Evolutionary conservation across 2,113 vertebrate genomes (phyloP).

Genomic region (Callithrix jacchus): DNA sequence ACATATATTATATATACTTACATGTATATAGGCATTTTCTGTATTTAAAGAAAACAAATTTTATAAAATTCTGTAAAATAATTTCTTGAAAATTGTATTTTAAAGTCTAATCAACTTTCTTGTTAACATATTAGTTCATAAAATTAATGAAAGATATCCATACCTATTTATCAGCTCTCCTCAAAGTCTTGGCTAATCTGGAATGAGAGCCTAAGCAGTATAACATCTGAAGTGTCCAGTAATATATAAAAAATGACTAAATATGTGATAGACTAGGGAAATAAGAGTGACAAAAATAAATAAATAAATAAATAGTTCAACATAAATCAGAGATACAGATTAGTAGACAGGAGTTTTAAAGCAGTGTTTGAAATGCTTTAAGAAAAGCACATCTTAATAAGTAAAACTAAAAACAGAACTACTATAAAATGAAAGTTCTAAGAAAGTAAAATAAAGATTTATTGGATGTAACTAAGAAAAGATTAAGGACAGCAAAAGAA

Average conservation of each 20-base stretch:
- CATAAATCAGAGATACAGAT: not conserved
- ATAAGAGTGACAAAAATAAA: not conserved
- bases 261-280: not conserved
- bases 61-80: not conserved
- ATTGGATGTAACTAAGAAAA: not conserved
- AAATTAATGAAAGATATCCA: not conserved
- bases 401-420: not conserved
- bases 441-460: not conserved
- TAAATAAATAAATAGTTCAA: not conserved
- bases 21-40: not conserved
- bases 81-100: not conserved
- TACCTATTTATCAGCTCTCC: not conserved
- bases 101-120: not conserved
- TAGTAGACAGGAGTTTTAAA: not conserved
- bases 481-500: not conserved
- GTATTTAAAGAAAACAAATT: not conserved
- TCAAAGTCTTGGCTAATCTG: not conserved
- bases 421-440: not conserved
- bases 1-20: not conserved
- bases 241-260: not conserved
- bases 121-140: not conserved
- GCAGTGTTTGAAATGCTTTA: not conserved
- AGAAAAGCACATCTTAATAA: not conserved
- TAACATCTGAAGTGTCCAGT: not conserved
- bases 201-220: not conserved